Conservation (phyloP, 2,113 vertebrate genomes). For the Trochalopteron elliotii region DNA sequence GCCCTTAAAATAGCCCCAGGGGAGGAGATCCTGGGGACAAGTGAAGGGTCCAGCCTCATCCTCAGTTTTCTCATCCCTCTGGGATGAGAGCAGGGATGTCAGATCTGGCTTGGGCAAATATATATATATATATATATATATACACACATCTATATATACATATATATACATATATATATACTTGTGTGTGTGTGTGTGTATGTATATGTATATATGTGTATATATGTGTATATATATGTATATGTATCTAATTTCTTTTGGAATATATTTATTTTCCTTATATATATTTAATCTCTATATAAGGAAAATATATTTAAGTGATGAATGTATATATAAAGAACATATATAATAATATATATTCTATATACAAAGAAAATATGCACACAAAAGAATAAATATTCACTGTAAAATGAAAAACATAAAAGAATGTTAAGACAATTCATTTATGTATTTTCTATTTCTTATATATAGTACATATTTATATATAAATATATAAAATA, state of each 20-base stretch:
- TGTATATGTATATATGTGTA: fast-evolving
- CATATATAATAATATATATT: background rate
- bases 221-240: background rate
- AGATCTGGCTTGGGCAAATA: background rate
- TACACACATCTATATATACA: background rate
- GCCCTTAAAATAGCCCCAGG: background rate
- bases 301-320: background rate
- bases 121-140: too few relatives aligned
- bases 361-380: background rate
- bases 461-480: background rate
- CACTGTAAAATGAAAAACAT: background rate
- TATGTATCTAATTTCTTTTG: background rate
- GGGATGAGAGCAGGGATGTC: fast-evolving
- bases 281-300: background rate
- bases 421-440: background rate
- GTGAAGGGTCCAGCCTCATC: background rate
- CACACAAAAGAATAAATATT: background rate
- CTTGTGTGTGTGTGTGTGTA: background rate
- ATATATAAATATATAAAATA: background rate
- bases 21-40: background rate
- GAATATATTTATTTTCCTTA: background rate
- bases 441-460: background rate
- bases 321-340: background rate
- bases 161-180: background rate
- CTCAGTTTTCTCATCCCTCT: background rate